Evolutionary conservation across 1,140 invertebrate species (phyloP).

Genomic region (Babylonia areolata): DNA sequence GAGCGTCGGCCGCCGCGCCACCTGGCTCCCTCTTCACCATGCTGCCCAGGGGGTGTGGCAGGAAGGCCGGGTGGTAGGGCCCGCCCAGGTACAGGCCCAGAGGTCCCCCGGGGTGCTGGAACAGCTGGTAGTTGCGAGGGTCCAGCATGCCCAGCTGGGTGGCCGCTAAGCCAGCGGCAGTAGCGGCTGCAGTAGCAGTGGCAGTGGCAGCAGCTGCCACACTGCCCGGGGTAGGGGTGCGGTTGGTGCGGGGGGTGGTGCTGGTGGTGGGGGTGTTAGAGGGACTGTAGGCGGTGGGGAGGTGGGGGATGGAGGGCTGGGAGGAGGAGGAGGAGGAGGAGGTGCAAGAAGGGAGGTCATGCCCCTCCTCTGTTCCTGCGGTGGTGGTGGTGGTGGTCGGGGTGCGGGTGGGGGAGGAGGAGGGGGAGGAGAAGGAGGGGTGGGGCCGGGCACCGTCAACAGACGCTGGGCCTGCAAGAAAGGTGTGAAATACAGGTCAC

Average conservation of each 20-base stretch:
- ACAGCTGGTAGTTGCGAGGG: neutral
- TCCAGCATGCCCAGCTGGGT: neutral
- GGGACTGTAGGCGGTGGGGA: neutral
- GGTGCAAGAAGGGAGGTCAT: neutral
- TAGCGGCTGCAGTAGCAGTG: no score
- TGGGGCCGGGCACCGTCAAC: neutral
- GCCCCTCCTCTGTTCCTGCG: neutral
- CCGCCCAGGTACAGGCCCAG: neutral
- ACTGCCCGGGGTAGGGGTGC: no score
- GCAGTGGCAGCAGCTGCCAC: no score
- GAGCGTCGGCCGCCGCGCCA: neutral
- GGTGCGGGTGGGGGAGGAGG: neutral
- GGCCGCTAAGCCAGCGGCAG: no score
- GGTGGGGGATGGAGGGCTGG: neutral
- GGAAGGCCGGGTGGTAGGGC: neutral
- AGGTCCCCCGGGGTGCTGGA: neutral
- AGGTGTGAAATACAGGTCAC: neutral
- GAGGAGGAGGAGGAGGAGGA: neutral
- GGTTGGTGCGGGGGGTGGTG: no score
- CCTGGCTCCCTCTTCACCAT: neutral
- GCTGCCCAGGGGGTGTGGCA: neutral
- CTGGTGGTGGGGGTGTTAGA: neutral
- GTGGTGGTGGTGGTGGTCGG: neutral
- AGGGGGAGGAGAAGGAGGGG: neutral
- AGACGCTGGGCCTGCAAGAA: neutral